Evolutionary conservation across 2,888 invertebrate species (phyloP), one percentile per base, ranked within the genome.

Genomic region (Eucera pruinosa): DNA sequence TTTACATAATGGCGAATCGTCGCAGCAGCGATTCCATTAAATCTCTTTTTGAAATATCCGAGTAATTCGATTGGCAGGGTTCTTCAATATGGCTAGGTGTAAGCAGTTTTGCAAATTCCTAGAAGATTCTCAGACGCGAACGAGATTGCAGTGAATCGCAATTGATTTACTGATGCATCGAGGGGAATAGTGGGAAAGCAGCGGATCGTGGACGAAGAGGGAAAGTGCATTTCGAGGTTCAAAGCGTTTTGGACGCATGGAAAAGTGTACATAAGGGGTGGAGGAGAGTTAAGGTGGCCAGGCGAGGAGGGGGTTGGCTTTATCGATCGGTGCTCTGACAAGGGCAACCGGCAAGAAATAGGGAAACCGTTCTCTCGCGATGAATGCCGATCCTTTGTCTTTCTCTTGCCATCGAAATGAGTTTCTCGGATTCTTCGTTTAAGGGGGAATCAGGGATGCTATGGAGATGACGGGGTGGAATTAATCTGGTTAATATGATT

Each of bases 301-400:
- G 78, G 33, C 55, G 33, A 47, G 23, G 41, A 68, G 76, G 73
- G 73, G 85, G 80, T 43, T 70, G 74, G 86, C 76, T 86, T 82
- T 85, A 85, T 85, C 86, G 85, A 85, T 85, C 85, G 80, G 41
- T 43, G 27, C 65, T 62, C 82, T 72, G 82, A 84, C 86, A 84
- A 86, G 85, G 86, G 84, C 84, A 86, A 81, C 81, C 78, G 61
- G 76, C 84, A 80, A 86, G 86, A 86, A 86, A 85, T 78, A 82
- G 86, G 86, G 83, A 86, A 85, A 86, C 84, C 65, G 72, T 81
- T 69, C 76, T 71, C 74, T 74, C 69, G 55, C 86, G 72, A 86
- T 82, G 79, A 78, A 83, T 76, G 69, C 73, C 83, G 72, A 71
- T 78, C 64, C 80, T 84, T 84, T 86, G 86, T 84, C 81, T 84